A percentile compares a stretch with the other conserved stretches of the same genome.
These are phyloP conservation scores for Drosophila rufa DNA, from an alignment of 1,140 invertebrate genomes.

Conservation along the genomic window DNA sequence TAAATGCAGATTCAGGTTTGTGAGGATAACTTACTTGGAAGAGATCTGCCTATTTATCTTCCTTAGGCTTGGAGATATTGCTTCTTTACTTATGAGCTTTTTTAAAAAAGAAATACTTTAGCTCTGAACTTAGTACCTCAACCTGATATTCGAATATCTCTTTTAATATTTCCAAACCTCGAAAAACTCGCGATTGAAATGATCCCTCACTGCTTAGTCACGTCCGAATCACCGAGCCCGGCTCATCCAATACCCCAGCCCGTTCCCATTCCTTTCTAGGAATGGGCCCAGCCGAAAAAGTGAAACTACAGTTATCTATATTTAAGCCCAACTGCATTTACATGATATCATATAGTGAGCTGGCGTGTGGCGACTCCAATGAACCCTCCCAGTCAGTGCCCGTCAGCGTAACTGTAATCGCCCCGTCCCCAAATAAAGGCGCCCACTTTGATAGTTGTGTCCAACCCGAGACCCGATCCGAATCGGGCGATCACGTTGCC, in stretches of 20 bases:
- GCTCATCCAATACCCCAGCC: conserved; percentile 33
- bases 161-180: not conserved
- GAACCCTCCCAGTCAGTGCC: not conserved
- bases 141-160: not conserved
- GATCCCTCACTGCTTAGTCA: conserved; percentile 33
- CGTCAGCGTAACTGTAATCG: conserved; percentile 62
- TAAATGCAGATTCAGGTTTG: not conserved
- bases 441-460: conserved; percentile 31
- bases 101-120: too few relatives aligned
- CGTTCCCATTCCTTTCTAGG: conserved; percentile 60
- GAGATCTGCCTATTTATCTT: not conserved
- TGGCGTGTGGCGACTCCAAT: too few relatives aligned
- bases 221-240: conserved; percentile 22
- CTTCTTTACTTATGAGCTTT: too few relatives aligned
- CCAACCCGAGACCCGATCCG: conserved; percentile 8
- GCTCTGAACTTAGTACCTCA: not conserved
- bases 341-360: conserved; percentile 52
- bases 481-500: conserved; percentile 63
- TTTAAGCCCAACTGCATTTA: conserved; percentile 56
- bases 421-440: conserved; percentile 48
- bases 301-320: conserved; percentile 76
- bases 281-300: conserved; percentile 69
- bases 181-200: conserved; percentile 6
- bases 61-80: not conserved
- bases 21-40: not conserved